Conservation (phyloP, 2,888 invertebrate genomes). For the Drosophila stalkeri region DNA sequence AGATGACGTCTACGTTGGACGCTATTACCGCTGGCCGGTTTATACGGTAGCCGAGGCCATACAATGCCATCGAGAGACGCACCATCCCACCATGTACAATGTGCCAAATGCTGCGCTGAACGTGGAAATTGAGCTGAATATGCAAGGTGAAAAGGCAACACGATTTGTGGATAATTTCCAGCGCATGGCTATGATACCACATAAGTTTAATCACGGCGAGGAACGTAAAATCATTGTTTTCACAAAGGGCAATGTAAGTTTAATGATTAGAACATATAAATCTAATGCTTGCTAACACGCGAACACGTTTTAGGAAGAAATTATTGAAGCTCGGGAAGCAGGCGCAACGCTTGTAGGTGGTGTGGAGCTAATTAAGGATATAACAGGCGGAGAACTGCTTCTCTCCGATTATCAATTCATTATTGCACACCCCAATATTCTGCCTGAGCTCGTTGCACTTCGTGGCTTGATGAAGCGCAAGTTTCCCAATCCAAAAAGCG, state of each 20-base stretch:
- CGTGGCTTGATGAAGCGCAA: slow-evolving; percentile 91
- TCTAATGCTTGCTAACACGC: background rate
- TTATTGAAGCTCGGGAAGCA: slow-evolving; percentile 87
- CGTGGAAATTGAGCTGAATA: slow-evolving; percentile 91
- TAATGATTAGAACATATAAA: background rate
- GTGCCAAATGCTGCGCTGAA: slow-evolving; percentile 89
- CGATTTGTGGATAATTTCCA: slow-evolving; percentile 90
- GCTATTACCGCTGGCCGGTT: slow-evolving; percentile 87
- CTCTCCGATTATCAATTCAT: slow-evolving; percentile 90
- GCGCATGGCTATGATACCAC: slow-evolving; percentile 88
- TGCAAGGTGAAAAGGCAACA: slow-evolving; percentile 87
- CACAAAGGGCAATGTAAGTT: slow-evolving; percentile 87
- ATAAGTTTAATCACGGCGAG: slow-evolving; percentile 89
- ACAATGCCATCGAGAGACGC: slow-evolving; percentile 91
- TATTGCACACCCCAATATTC: slow-evolving; percentile 92
- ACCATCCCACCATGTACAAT: slow-evolving; percentile 93
- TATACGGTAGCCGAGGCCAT: slow-evolving; percentile 92
- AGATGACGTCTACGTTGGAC: slow-evolving; percentile 88
- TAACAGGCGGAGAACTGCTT: slow-evolving; percentile 90
- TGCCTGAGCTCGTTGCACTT: slow-evolving; percentile 91
- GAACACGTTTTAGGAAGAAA: slow-evolving; percentile 69
- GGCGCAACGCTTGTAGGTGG: slow-evolving; percentile 92
- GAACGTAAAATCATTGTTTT: slow-evolving; percentile 90
- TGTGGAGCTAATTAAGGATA: slow-evolving; percentile 90
- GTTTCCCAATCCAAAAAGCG: slow-evolving; percentile 89